Base-by-base conservation (phyloP, 2,113 vertebrate genomes). In the Sula dactylatra region DNA sequence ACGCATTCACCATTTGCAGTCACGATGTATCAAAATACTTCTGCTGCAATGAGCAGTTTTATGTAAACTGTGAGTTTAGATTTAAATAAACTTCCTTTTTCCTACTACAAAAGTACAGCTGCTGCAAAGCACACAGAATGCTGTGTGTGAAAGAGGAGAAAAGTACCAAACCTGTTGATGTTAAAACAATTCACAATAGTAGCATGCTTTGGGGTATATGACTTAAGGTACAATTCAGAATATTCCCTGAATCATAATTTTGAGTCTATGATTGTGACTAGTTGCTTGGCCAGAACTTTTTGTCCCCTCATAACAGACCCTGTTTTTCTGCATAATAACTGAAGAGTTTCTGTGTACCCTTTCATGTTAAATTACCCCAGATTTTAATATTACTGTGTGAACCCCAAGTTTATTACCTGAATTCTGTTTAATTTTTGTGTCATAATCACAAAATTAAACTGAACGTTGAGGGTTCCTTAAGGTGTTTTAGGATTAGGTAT, bases 31-130 rank as follows among this genome's bases (percentile, higher is more conserved):
- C 91, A 42, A 89, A 93, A 84, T 84, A 59, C 55, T 45, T 64
- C 27, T 71, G 66, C 93, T 76, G 65, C 18, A 5, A 14, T 5
- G 56, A 93, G 77, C 32, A 15, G 71, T 69, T 93, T 62, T 55
- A 38, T 79, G 56, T 95, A 81, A 95, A 95, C 80, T 47, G 19
- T 74, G 67, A 73, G 70, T 78, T 95, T 77, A 87, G 74, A 31
- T 91, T 91, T 90, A 92, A 94, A 81, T 74, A 88, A 93, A 88
- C 88, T 93, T 96, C 77, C 78, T 89, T 82, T 93, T 92, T 76
- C 65, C 64, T 80, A 26, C 82, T 94, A 31, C 70, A 70, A n/a
- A 88, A 95, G 87, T 58, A 49, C 54, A 88, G 78, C 91, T 90
- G 91, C 81, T 91, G 73, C 45, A 29, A 24, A 47, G 67, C 73